These are phyloP conservation scores for Epinephelus moara DNA, from an alignment of 2,113 vertebrate species.

Conservation along the genomic window DNA sequence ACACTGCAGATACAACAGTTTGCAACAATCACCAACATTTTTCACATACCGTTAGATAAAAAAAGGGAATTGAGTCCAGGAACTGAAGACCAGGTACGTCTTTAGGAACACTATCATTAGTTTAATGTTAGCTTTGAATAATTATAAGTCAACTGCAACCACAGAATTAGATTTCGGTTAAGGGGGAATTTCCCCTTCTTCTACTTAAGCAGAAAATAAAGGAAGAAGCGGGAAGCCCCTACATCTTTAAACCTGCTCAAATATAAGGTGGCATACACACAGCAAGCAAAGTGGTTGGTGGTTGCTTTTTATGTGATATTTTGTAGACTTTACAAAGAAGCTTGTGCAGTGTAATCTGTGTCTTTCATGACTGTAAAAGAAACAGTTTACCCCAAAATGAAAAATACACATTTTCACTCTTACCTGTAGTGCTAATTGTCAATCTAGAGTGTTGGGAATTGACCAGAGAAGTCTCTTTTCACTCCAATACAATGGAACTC, in stretches of 20 bases:
- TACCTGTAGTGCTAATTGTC: no score
- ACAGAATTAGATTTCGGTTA: neutral
- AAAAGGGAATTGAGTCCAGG: neutral
- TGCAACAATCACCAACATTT: slow-evolving; percentile 10
- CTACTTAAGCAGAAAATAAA: neutral
- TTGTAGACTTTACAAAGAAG: neutral
- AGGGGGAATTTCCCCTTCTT: neutral
- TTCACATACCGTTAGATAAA: neutral
- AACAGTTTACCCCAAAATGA: no score
- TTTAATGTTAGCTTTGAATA: slow-evolving; percentile 23
- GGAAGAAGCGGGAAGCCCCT: neutral
- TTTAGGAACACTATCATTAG: neutral
- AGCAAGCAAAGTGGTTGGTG: neutral
- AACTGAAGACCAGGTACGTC: neutral
- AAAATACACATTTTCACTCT: no score
- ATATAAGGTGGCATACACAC: neutral
- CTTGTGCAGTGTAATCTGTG: no score
- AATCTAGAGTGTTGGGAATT: no score
- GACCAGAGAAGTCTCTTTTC: no score
- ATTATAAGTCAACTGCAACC: slow-evolving; percentile 4
- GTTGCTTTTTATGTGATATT: neutral
- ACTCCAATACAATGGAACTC: no score
- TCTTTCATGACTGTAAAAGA: no score
- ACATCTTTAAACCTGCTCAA: slow-evolving; percentile 9
- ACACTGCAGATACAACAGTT: slow-evolving; percentile 20